Percentiles rank a stretch among this genome's conserved stretches.
Conservation (phyloP, 2,113 vertebrate species). For the Lutjanus erythropterus region DNA sequence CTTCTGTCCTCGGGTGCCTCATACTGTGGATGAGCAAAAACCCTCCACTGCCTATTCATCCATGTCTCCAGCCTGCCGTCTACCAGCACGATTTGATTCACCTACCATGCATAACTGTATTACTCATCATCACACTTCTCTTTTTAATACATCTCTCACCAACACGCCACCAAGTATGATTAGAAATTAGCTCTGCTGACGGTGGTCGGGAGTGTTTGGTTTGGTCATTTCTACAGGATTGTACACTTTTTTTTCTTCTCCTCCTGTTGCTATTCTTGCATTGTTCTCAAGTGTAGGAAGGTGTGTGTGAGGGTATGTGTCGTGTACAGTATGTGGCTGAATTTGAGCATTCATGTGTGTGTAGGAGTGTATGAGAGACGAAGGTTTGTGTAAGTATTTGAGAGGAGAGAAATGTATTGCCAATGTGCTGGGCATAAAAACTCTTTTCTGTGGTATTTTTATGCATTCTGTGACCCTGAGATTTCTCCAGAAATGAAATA, state of each 20-base stretch:
- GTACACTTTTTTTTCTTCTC: not conserved
- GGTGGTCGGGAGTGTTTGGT: not conserved
- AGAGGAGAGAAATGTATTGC: conserved; percentile 30
- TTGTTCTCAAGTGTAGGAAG: conserved; percentile 50
- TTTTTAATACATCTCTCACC: conserved; percentile 28
- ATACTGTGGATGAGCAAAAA: conserved; percentile 52
- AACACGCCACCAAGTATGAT: conserved; percentile 2
- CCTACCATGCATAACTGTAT: conserved; percentile 64
- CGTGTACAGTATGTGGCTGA: conserved; percentile 21
- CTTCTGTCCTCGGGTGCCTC: conserved; percentile 27
- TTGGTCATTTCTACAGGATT: conserved; percentile 33
- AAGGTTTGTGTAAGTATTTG: conserved; percentile 22
- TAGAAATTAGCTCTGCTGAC: conserved; percentile 30
- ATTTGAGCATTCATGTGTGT: conserved; percentile 25
- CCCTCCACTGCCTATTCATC: conserved; percentile 52
- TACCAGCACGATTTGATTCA: conserved; percentile 44
- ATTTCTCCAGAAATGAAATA: conserved; percentile 2
- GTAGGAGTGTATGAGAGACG: conserved; percentile 28
- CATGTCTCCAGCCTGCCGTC: conserved; percentile 55
- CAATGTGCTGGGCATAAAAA: not conserved
- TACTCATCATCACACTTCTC: conserved; percentile 67
- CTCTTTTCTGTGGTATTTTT: not conserved
- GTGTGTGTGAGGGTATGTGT: conserved; percentile 38
- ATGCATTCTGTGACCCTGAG: conserved; percentile 8
- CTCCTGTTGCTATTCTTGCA: conserved; percentile 24